A percentile compares a stretch with the other conserved stretches of the same genome.
Conservation (phyloP, 2,797 vertebrate genomes). For the Chelidonichthys spinosus region DNA sequence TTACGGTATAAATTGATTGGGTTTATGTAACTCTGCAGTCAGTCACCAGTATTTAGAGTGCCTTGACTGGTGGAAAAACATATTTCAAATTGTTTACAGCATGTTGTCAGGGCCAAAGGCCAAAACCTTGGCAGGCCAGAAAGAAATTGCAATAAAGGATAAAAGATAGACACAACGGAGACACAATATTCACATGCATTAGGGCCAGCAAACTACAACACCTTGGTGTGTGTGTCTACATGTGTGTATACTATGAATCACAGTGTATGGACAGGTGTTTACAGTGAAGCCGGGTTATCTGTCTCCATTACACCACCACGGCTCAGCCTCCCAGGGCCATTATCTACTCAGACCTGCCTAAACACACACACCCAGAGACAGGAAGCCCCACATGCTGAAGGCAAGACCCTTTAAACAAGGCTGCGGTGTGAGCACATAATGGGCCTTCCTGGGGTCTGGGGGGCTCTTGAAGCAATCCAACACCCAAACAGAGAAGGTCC, state of each 20-base stretch:
- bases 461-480: slow-evolving; percentile 47
- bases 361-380: slow-evolving; percentile 77
- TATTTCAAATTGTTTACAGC: slow-evolving; percentile 48
- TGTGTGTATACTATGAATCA: slow-evolving; percentile 88
- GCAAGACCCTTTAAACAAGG: slow-evolving; percentile 56
- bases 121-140: slow-evolving; percentile 29
- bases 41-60: slow-evolving; percentile 23
- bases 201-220: slow-evolving; percentile 83
- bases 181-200: slow-evolving; percentile 52
- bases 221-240: slow-evolving; percentile 60
- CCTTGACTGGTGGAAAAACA: slow-evolving; percentile 37
- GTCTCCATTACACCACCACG: slow-evolving; percentile 84
- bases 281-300: slow-evolving; percentile 85
- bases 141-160: slow-evolving; percentile 57
- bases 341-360: slow-evolving; percentile 84
- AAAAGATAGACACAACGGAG: slow-evolving; percentile 52
- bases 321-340: slow-evolving; percentile 80
- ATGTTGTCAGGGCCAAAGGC: slow-evolving; percentile 42
- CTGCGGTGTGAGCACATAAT: slow-evolving; percentile 59
- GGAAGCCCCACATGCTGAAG: slow-evolving; percentile 65
- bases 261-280: slow-evolving; percentile 87
- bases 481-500: slow-evolving; percentile 58
- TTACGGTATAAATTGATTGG: slow-evolving; percentile 11
- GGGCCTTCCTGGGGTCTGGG: slow-evolving; percentile 46
- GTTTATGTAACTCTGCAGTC: slow-evolving; percentile 12